Evolutionary conservation across 2,888 invertebrate species (phyloP).

Genomic region (Encarsia formosa): DNA sequence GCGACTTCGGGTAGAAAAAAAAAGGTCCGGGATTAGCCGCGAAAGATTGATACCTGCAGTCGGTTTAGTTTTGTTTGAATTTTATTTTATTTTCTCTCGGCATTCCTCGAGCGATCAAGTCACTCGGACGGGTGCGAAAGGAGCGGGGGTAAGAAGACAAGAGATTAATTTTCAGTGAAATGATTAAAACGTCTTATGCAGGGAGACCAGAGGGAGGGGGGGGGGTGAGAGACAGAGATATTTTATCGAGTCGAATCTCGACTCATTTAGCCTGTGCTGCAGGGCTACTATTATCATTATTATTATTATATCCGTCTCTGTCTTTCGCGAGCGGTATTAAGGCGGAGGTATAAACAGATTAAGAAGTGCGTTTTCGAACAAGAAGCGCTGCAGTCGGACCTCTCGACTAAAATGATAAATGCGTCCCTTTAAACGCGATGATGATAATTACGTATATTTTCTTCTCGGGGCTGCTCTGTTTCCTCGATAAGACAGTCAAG

Average conservation of each 20-base stretch:
- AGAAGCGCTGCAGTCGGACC: too few relatives aligned
- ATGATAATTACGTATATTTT: constrained; percentile 21
- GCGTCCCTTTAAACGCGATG: constrained; percentile 10
- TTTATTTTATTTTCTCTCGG: constrained; percentile 26
- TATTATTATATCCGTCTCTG: too few relatives aligned
- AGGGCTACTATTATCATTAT: too few relatives aligned
- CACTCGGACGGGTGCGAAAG: constrained; percentile 1
- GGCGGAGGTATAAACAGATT: constrained; percentile 25
- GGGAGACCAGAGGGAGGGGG: neutral
- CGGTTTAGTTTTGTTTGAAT: constrained; percentile 10
- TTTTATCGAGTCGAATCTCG: constrained; percentile 15
- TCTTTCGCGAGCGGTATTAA: constrained; percentile 4
- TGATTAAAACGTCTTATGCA: constrained; percentile 27
- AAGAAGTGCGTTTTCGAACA: constrained; percentile 23
- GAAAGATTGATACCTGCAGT: too few relatives aligned
- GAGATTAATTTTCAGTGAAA: constrained; percentile 28
- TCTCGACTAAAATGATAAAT: constrained; percentile 26
- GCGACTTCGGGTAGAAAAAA: too few relatives aligned
- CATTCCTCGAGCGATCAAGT: constrained; percentile 20
- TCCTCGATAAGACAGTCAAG: constrained; percentile 16
- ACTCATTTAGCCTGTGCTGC: too few relatives aligned
- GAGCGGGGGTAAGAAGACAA: too few relatives aligned
- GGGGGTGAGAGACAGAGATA: too few relatives aligned
- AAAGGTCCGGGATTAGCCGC: too few relatives aligned
- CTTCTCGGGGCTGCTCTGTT: neutral